A percentile compares a stretch with the other conserved stretches of the same genome.
Evolutionary conservation across 2,113 vertebrate genomes (phyloP).

Genomic region (Amazona vittata): DNA sequence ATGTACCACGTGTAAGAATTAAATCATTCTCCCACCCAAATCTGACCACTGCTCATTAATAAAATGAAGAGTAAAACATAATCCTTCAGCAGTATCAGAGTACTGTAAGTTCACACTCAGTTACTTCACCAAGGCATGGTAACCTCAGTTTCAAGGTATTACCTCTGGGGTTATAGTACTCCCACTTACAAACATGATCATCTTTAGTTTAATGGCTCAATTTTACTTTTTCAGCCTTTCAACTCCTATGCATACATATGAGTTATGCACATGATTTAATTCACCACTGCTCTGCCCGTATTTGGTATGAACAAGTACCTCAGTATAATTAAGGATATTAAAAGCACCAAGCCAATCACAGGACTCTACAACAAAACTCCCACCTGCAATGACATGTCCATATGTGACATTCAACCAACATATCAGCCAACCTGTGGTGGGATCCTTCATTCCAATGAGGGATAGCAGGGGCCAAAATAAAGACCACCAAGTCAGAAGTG

Average conservation of each 20-base stretch:
- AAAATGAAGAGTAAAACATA: neutral
- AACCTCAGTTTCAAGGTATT: neutral
- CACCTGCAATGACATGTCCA: neutral
- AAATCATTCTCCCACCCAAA: neutral
- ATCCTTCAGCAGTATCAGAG: neutral
- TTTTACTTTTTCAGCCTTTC: neutral
- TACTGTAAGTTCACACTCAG: neutral
- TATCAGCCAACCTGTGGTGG: neutral
- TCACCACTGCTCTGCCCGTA: neutral
- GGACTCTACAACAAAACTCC: neutral
- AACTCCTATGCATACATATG: neutral
- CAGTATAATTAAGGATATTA: neutral
- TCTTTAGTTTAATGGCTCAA: neutral
- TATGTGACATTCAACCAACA: neutral
- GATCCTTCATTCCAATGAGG: neutral
- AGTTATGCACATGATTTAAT: fast-evolving
- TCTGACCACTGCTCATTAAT: neutral
- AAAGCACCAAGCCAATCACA: neutral
- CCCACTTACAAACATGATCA: fast-evolving
- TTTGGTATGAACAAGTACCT: neutral
- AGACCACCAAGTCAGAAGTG: neutral
- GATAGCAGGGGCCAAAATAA: fast-evolving
- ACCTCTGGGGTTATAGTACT: neutral
- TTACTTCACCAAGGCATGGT: neutral
- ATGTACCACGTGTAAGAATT: neutral